Evolutionary conservation across 2,797 vertebrate genomes (phyloP).

Genomic region (Psittacula echo): DNA sequence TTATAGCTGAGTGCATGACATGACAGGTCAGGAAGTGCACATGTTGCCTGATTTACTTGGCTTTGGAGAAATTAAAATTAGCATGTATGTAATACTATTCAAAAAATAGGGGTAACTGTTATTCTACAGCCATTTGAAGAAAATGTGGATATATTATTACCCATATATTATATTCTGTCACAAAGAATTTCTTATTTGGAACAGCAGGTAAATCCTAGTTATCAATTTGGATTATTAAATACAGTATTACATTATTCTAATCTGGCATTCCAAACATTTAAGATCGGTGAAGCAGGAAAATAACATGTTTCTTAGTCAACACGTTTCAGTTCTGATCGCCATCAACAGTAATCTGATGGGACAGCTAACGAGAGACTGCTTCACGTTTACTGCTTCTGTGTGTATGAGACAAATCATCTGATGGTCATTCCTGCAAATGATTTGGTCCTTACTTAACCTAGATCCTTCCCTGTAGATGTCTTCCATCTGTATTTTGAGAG

Average conservation of each 20-base stretch:
- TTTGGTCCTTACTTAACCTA: not conserved
- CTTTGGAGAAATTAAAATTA: not conserved
- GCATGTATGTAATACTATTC: not conserved
- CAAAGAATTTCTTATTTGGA: not conserved
- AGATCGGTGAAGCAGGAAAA: not conserved
- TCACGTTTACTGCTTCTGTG: not conserved
- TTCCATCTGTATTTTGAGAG: not conserved
- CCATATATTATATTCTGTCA: not conserved
- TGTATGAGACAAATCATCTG: not conserved
- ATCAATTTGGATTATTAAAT: not conserved
- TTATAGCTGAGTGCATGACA: not conserved
- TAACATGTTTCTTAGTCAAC: not conserved
- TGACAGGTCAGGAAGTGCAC: not conserved
- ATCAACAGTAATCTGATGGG: not conserved
- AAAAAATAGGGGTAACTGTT: not conserved
- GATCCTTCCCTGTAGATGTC: not conserved
- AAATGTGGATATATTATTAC: not conserved
- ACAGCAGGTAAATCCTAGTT: not conserved
- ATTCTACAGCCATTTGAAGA: not conserved
- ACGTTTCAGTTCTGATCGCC: not conserved
- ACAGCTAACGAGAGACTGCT: not conserved
- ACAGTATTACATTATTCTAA: not conserved
- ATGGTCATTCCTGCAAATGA: not conserved
- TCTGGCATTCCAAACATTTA: not conserved
- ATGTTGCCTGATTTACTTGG: not conserved